Evolutionary conservation across 2,797 vertebrate genomes (phyloP).

Genomic region (Lacerta agilis): DNA sequence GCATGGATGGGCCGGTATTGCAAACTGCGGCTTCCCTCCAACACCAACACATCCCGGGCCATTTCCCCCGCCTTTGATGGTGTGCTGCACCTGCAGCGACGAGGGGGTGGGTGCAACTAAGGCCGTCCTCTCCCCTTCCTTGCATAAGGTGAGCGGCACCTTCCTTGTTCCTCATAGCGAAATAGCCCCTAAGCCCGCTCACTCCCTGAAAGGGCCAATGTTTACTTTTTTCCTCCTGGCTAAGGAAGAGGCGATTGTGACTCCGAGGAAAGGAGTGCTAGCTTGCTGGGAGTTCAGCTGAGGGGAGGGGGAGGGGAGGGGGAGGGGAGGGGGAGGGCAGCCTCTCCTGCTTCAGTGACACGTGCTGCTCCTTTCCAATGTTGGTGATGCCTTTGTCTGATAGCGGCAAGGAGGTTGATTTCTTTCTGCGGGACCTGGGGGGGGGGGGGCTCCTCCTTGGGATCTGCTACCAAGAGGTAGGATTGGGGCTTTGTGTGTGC

Average conservation of each 20-base stretch:
- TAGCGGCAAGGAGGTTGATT: background rate
- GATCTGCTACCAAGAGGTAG: background rate
- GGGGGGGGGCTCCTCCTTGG: background rate
- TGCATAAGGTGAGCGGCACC: background rate
- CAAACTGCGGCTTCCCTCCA: background rate
- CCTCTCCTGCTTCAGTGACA: background rate
- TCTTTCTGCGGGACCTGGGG: background rate
- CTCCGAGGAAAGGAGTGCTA: background rate
- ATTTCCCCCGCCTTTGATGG: background rate
- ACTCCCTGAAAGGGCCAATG: background rate
- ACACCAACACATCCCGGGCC: background rate
- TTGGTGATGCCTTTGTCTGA: constrained; percentile 32
- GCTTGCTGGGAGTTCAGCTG: background rate
- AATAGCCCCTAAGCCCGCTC: too few species aligned
- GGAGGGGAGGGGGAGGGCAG: too few species aligned
- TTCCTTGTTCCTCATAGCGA: background rate
- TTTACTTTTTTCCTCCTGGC: too few species aligned
- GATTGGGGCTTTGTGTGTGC: too few species aligned
- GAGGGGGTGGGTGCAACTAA: background rate
- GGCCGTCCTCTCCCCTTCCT: background rate
- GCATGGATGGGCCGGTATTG: background rate
- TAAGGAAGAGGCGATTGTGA: background rate
- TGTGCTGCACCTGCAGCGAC: background rate
- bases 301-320: background rate
- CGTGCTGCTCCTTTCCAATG: background rate